These are phyloP conservation scores for Taxidea taxus DNA, from an alignment of 2,113 vertebrate species.

Conservation along the genomic window DNA sequence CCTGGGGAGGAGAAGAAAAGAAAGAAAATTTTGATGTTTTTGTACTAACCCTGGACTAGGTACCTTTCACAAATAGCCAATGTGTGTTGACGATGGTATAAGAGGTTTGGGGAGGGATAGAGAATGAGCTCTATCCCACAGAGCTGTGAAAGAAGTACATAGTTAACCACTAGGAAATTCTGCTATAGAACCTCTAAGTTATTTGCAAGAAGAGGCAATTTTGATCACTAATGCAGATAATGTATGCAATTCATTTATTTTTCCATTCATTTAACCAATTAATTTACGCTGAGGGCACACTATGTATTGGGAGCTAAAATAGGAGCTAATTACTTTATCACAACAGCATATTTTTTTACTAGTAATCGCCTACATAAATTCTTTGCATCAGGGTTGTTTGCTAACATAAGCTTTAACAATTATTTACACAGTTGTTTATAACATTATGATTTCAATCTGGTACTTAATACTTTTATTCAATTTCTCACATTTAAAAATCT, in stretches of 20 bases:
- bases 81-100: no score
- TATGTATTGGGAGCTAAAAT: not conserved
- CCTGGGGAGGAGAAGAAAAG: not conserved
- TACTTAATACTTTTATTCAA: not conserved
- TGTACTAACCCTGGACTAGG: not conserved
- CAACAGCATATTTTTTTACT: not conserved
- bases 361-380: not conserved
- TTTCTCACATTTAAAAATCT: not conserved
- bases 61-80: not conserved
- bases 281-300: not conserved
- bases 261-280: not conserved
- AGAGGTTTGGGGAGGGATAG: not conserved
- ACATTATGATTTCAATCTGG: not conserved
- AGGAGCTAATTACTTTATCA: not conserved
- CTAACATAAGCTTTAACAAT: not conserved
- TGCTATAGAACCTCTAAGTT: not conserved
- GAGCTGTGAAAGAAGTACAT: not conserved
- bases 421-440: not conserved
- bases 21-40: not conserved
- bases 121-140: not conserved
- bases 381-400: not conserved
- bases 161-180: not conserved
- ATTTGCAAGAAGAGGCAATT: not conserved
- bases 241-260: not conserved
- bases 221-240: not conserved